phyloP scores from a whole-genome alignment of 2,113 vertebrate genomes.

The Trachemys scripta region DNA sequence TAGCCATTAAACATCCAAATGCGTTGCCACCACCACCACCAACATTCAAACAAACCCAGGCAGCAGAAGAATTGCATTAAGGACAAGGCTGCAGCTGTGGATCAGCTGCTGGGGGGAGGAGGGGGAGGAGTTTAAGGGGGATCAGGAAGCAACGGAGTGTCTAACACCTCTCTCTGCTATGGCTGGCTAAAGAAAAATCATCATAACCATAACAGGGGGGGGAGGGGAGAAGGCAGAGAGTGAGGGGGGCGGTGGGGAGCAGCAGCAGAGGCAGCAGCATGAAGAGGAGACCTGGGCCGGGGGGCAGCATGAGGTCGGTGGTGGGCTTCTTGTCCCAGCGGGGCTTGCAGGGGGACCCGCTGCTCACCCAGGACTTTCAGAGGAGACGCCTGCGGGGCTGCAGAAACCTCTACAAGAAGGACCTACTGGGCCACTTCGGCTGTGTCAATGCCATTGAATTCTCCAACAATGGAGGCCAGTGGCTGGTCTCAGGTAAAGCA shows the following conservation, averaged over 20 bases:
- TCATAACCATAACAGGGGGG: slow-evolving; percentile 75
- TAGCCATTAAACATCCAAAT: not conserved
- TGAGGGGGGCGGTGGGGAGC: slow-evolving; percentile 7
- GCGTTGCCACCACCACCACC: not conserved
- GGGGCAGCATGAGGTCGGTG: slow-evolving; percentile 90
- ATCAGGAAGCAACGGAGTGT: slow-evolving; percentile 80
- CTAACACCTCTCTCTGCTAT: slow-evolving; percentile 79
- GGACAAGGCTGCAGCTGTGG: slow-evolving; percentile 75
- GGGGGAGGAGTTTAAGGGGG: slow-evolving; percentile 73
- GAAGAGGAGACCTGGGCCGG: slow-evolving; percentile 89
- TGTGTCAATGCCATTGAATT: slow-evolving; percentile 99
- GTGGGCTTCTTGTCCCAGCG: slow-evolving; percentile 96
- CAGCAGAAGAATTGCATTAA: not conserved
- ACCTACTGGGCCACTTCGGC: slow-evolving; percentile 97
- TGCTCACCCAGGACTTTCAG: slow-evolving; percentile 97
- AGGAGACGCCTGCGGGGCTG: slow-evolving; percentile 91
- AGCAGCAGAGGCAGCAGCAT: slow-evolving; percentile 74
- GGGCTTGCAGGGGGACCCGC: slow-evolving; percentile 89
- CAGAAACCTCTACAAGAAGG: slow-evolving; percentile 95
- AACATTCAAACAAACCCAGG: not conserved
- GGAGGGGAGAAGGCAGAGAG: slow-evolving; percentile 49
- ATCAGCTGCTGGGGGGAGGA: slow-evolving; percentile 80
- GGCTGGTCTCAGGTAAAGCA: slow-evolving; percentile 95
- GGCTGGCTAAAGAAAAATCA: slow-evolving; percentile 80
- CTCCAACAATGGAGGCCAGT: slow-evolving; percentile 97